Conservation (phyloP, 2,888 invertebrate species). For the Andrena fulva region DNA sequence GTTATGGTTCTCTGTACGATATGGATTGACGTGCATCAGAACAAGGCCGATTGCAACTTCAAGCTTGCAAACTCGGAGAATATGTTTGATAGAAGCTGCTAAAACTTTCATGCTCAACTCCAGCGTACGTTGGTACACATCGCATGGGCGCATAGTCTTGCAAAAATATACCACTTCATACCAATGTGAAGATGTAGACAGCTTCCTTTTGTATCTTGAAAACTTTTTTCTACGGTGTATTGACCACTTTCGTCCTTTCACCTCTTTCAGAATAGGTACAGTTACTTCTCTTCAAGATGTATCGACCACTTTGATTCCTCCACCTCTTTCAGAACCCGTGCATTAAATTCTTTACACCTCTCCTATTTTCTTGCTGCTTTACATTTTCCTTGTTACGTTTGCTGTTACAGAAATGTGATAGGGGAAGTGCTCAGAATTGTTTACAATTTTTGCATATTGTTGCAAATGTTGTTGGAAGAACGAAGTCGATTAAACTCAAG, state of each 20-base stretch:
- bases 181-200: not conserved
- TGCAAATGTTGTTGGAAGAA: too few species aligned
- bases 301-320: too few species aligned
- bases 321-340: too few species aligned
- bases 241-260: not conserved
- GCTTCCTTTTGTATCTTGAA: not conserved
- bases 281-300: too few species aligned
- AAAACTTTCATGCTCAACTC: constrained; percentile 3
- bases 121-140: not conserved
- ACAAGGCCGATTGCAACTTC: constrained; percentile 19
- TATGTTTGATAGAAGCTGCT: not conserved
- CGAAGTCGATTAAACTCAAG: too few species aligned
- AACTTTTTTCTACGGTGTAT: not conserved
- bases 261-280: not conserved
- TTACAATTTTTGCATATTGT: too few species aligned
- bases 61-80: not conserved
- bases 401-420: too few species aligned
- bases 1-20: not conserved
- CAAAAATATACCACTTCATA: not conserved
- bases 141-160: not conserved
- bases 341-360: too few species aligned
- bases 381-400: too few species aligned
- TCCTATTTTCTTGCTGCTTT: too few species aligned
- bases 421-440: too few species aligned
- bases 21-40: constrained; percentile 23